Evolutionary conservation across 2,888 invertebrate species (phyloP).

Genomic region (Agrochola circellaris): DNA sequence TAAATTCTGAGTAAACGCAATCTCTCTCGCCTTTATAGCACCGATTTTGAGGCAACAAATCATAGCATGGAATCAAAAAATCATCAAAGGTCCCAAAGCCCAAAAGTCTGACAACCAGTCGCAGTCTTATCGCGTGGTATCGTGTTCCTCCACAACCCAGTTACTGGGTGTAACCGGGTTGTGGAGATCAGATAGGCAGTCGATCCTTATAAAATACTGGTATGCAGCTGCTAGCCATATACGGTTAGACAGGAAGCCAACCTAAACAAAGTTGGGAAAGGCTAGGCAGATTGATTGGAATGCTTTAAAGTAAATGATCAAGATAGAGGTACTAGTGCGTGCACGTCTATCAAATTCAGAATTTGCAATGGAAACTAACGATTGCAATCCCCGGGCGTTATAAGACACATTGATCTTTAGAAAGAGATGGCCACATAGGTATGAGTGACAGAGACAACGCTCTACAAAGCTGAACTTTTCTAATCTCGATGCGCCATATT

Average conservation of each 20-base stretch:
- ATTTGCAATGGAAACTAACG: not conserved
- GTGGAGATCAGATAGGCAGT: not conserved
- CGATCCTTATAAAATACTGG: not conserved
- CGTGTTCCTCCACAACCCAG: not conserved
- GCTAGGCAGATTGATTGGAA: not conserved
- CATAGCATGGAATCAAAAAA: not conserved
- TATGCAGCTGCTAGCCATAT: not conserved
- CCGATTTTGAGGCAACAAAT: not conserved
- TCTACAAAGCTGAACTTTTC: not conserved
- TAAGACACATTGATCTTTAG: not conserved
- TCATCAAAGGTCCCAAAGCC: not conserved
- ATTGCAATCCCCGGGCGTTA: not conserved
- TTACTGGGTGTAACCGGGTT: not conserved
- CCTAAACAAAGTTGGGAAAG: not conserved
- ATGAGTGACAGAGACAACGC: not conserved
- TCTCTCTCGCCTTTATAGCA: not conserved
- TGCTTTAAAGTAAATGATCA: not conserved
- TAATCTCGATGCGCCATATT: not conserved
- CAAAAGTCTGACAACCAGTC: not conserved
- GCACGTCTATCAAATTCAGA: not conserved
- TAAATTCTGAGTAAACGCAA: constrained; percentile 5
- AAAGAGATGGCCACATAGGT: not conserved
- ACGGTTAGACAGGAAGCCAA: not conserved
- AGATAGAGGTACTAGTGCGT: not conserved
- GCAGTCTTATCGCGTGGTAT: not conserved